A percentile compares a stretch with the other conserved stretches of the same genome.
phyloP scores from a whole-genome alignment of 2,888 invertebrate genomes.

The Altica lythri region DNA sequence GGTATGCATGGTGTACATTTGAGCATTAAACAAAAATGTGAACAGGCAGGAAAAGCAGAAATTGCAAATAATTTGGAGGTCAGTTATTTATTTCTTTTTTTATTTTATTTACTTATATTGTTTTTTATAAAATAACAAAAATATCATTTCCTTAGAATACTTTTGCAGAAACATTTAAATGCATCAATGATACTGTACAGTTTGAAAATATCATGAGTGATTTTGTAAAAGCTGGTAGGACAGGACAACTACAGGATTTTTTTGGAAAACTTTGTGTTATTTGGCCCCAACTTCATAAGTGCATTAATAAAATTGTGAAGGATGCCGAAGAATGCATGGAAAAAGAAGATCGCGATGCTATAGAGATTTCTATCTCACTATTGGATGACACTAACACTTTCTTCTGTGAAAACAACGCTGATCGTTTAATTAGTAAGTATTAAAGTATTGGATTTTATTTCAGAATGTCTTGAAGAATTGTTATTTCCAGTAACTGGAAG shows the following conservation, averaged over 20 bases:
- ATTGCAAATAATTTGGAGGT: background rate
- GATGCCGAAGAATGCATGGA: background rate
- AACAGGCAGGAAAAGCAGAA: background rate
- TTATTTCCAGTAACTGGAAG: too few species aligned
- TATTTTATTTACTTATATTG: background rate
- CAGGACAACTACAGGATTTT: background rate
- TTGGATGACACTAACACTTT: conserved; percentile 1
- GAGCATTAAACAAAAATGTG: background rate
- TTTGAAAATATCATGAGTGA: background rate
- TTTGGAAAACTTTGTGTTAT: background rate
- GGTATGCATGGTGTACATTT: too few species aligned
- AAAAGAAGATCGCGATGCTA: background rate
- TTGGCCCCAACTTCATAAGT: conserved; percentile 1
- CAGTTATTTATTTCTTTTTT: background rate
- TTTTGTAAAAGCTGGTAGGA: background rate
- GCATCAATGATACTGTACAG: background rate
- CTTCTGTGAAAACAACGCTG: conserved; percentile 14
- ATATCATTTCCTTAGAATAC: background rate
- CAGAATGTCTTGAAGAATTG: background rate
- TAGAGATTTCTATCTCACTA: background rate
- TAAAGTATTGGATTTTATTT: background rate
- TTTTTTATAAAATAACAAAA: background rate
- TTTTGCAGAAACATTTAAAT: background rate
- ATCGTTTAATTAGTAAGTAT: conserved; percentile 8
- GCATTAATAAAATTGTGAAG: background rate